phyloP scores from a whole-genome alignment of 2,888 invertebrate genomes.

The Orthosia incerta region DNA sequence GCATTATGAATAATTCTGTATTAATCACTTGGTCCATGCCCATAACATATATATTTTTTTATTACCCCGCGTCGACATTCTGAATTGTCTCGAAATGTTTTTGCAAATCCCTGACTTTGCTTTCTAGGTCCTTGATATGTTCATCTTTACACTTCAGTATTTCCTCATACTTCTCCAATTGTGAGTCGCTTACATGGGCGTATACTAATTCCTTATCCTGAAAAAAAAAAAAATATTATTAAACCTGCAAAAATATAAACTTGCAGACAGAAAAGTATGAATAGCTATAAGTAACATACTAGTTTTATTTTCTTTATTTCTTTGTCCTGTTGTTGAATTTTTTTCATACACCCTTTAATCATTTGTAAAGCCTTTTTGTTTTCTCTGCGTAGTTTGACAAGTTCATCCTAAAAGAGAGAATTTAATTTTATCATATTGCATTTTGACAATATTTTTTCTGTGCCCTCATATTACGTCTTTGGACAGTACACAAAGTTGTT shows the following conservation, averaged over 20 bases:
- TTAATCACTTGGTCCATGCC: too few relatives aligned
- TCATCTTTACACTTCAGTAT: slow-evolving; percentile 90
- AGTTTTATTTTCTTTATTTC: slow-evolving; percentile 87
- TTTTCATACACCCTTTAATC: slow-evolving; percentile 91
- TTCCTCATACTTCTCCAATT: slow-evolving; percentile 87
- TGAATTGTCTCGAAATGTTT: slow-evolving; percentile 79
- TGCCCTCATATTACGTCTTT: too few relatives aligned
- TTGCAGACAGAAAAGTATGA: not conserved
- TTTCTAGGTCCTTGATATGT: slow-evolving; percentile 89
- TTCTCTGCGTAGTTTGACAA: slow-evolving; percentile 88
- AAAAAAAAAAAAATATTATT: slow-evolving; percentile 33
- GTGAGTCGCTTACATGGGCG: slow-evolving; percentile 85
- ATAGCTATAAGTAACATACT: slow-evolving; percentile 68
- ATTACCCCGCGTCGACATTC: slow-evolving; percentile 79
- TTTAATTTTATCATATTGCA: too few relatives aligned
- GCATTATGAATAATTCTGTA: too few relatives aligned
- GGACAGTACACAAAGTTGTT: not conserved
- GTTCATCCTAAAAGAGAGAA: slow-evolving; percentile 79
- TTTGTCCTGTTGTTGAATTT: slow-evolving; percentile 89
- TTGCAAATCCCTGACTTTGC: slow-evolving; percentile 83
- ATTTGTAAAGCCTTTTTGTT: slow-evolving; percentile 90
- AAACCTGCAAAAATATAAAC: not conserved
- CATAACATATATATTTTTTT: not conserved
- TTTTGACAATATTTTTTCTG: too few relatives aligned
- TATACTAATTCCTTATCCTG: slow-evolving; percentile 86